Evolutionary conservation across 1,140 invertebrate species (phyloP).

Genomic region (Sipha flava): DNA sequence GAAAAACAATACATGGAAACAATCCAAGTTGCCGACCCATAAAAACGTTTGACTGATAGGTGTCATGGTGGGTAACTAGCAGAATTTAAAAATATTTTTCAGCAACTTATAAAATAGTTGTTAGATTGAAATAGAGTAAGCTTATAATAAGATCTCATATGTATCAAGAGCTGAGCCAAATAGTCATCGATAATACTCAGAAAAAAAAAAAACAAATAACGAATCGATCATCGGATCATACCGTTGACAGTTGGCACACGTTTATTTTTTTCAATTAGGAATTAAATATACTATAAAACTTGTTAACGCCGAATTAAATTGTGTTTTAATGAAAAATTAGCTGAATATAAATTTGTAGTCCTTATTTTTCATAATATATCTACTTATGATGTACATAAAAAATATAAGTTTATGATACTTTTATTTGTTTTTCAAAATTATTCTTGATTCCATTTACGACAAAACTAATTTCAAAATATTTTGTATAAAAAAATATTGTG

Average conservation of each 20-base stretch:
- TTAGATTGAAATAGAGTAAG: not conserved
- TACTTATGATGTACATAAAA: no score
- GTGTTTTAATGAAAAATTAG: no score
- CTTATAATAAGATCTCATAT: not conserved
- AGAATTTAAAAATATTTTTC: constrained; percentile 2
- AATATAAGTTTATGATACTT: no score
- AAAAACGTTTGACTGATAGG: not conserved
- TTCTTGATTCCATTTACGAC: not conserved
- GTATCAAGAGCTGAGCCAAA: not conserved
- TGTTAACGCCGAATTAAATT: not conserved
- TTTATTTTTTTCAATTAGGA: not conserved
- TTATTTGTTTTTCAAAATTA: not conserved
- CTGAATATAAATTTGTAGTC: no score
- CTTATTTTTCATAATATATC: no score
- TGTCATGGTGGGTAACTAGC: not conserved
- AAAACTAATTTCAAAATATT: constrained; percentile 9
- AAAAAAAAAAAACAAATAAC: not conserved
- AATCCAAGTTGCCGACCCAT: not conserved
- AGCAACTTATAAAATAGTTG: not conserved
- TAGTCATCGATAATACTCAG: not conserved
- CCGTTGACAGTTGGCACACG: not conserved
- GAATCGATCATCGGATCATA: not conserved
- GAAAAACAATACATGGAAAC: not conserved
- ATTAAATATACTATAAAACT: not conserved
- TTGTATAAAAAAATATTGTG: no score